Base-by-base conservation (phyloP, 2,888 invertebrate genomes). In the Melinopterus prodromus region DNA sequence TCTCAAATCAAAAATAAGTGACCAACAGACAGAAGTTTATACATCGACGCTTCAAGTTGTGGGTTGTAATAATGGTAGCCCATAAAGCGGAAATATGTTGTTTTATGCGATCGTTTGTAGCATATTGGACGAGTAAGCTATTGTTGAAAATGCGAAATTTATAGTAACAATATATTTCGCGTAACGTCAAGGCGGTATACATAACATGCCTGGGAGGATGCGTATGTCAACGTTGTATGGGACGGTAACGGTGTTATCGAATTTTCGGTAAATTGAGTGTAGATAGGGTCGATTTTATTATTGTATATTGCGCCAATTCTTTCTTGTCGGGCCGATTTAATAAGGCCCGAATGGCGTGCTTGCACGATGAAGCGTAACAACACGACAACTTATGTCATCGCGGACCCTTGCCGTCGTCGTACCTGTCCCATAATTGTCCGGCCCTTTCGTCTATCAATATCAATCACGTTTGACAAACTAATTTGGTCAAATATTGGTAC, bases 391-490 rank as follows among this genome's bases (percentile, higher is more conserved):
- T 53, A 53, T 3, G 5, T 53, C 53, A 53, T 53, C 53, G 12
- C 53, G 1, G 12, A 53, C 53, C 53, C 53, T 12, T 53, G 9
- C 7, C 53, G 53, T 3, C 53, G 53, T 53, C 53, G 53, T 53
- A 53, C 53, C 53, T 53, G 53, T 53, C 53, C 53, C 7, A 53
- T 53, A 53, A 53, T 53, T 53, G 53, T 53, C 7, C 53, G 9
- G 53, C 53, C 53, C 12, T 12, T 38, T 53, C 53, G 53, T 9
- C 53, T 53, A 53, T 36, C 74, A 74, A 74, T 74, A 74, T 74
- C 74, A 74, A 74, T 74, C 74, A 74, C 74, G 35, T 74, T 74
- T 37, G 35, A 74, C 74, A 74, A 74, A 74, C 74, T 26, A 74
- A 74, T 74, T 74, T 74, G 9, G 35, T 74, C 74, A 74, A 74